Conservation (phyloP, 2,888 invertebrate genomes). For the Ellobium chinense region DNA sequence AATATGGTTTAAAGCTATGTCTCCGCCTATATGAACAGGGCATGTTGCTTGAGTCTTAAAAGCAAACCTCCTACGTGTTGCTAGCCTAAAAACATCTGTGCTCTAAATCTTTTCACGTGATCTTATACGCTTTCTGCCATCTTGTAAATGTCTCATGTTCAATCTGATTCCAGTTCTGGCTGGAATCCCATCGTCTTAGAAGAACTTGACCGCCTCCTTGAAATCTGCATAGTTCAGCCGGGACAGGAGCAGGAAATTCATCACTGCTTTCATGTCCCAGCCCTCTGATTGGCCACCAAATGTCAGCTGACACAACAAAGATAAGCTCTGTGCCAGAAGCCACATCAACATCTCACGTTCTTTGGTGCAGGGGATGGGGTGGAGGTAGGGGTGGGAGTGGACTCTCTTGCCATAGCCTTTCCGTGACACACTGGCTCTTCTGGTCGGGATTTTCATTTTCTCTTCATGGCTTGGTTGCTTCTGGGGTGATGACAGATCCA, state of each 20-base stretch:
- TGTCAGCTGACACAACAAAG: constrained; percentile 34
- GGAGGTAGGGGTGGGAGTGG: neutral
- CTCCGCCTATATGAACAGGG: too few relatives aligned
- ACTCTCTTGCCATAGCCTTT: neutral
- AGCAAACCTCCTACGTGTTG: too few relatives aligned
- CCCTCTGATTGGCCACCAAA: constrained; percentile 19
- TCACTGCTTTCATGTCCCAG: constrained; percentile 29
- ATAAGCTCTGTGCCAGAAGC: constrained; percentile 25
- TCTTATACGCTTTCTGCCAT: too few relatives aligned
- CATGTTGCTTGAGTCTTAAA: too few relatives aligned
- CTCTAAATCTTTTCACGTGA: too few relatives aligned
- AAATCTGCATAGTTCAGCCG: constrained; percentile 37
- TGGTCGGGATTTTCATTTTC: neutral
- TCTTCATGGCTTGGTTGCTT: neutral
- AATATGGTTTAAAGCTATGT: too few relatives aligned
- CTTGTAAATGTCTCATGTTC: too few relatives aligned
- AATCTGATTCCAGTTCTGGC: too few relatives aligned
- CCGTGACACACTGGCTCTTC: neutral
- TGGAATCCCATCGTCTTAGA: constrained; percentile 12
- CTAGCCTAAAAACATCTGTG: too few relatives aligned
- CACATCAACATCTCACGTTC: constrained; percentile 1
- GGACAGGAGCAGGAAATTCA: constrained; percentile 37
- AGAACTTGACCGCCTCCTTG: constrained; percentile 23
- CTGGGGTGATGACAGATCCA: neutral
- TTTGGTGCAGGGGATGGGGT: neutral